Evolutionary conservation across 2,888 invertebrate genomes (phyloP).

Genomic region (Drosophila histrio): DNA sequence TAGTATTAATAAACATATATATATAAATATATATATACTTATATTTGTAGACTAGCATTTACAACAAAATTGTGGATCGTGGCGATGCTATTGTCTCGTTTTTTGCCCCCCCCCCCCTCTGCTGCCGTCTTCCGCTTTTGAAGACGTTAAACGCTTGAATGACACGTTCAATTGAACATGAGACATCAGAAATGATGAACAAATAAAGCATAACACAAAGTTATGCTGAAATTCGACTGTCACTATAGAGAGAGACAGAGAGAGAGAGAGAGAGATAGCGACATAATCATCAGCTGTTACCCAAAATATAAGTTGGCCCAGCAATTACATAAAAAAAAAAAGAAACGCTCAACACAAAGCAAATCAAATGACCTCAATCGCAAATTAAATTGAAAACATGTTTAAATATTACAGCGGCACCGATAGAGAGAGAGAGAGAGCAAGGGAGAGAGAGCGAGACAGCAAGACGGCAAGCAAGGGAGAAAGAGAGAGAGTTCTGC

Average conservation of each 20-base stretch:
- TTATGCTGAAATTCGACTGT: slow-evolving; percentile 42
- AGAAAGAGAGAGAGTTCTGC: neutral
- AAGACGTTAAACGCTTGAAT: slow-evolving; percentile 70
- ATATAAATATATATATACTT: neutral
- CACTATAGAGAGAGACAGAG: neutral
- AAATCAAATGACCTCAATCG: slow-evolving; percentile 77
- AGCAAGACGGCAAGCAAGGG: neutral
- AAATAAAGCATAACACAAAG: slow-evolving; percentile 39
- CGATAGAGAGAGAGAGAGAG: slow-evolving; percentile 2
- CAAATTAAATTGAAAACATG: slow-evolving; percentile 67
- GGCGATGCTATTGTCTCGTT: slow-evolving; percentile 32
- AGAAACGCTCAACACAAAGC: slow-evolving; percentile 44
- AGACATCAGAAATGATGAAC: slow-evolving; percentile 48
- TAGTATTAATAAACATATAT: slow-evolving; percentile 10
- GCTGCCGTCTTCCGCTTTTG: slow-evolving; percentile 2
- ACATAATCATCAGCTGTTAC: slow-evolving; percentile 36
- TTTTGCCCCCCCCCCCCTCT: neutral
- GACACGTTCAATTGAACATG: slow-evolving; percentile 77
- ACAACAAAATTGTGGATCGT: slow-evolving; percentile 20
- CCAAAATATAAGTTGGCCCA: slow-evolving; percentile 30
- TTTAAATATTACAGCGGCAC: slow-evolving; percentile 43
- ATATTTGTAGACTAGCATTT: slow-evolving; percentile 9
- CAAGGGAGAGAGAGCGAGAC: neutral
- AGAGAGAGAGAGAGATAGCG: neutral
- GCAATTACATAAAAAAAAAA: slow-evolving; percentile 56